Evolutionary conservation across 1,140 invertebrate genomes (phyloP).

Genomic region (Schlechtendalia chinensis): DNA sequence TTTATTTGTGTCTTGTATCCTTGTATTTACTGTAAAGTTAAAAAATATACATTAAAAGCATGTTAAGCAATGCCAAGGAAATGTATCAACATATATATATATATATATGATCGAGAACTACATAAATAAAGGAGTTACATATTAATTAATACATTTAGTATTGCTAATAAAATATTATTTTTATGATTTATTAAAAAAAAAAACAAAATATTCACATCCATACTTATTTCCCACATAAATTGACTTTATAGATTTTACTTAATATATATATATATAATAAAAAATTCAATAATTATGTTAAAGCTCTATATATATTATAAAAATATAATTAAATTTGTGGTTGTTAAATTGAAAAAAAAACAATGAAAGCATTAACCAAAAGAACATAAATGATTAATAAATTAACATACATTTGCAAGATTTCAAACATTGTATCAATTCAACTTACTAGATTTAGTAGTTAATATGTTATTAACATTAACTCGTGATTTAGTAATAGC

Average conservation of each 20-base stretch:
- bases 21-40: conserved; percentile 46
- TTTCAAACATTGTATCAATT: neutral
- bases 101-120: neutral
- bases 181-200: no score
- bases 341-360: no score
- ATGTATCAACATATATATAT: no score
- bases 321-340: neutral
- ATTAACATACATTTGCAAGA: neutral
- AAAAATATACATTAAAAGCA: neutral
- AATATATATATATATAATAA: no score
- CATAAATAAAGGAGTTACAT: neutral
- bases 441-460: conserved; percentile 36
- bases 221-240: no score
- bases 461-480: conserved; percentile 33
- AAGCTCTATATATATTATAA: no score
- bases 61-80: no score
- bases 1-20: conserved; percentile 40
- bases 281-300: no score
- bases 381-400: neutral
- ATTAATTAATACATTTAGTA: neutral
- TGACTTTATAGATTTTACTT: no score
- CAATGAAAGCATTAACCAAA: neutral
- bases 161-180: no score
- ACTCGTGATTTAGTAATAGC: conserved; percentile 32
- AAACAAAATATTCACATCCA: no score